Evolutionary conservation across 2,797 vertebrate genomes (phyloP).

Genomic region (Anguilla obscura): DNA sequence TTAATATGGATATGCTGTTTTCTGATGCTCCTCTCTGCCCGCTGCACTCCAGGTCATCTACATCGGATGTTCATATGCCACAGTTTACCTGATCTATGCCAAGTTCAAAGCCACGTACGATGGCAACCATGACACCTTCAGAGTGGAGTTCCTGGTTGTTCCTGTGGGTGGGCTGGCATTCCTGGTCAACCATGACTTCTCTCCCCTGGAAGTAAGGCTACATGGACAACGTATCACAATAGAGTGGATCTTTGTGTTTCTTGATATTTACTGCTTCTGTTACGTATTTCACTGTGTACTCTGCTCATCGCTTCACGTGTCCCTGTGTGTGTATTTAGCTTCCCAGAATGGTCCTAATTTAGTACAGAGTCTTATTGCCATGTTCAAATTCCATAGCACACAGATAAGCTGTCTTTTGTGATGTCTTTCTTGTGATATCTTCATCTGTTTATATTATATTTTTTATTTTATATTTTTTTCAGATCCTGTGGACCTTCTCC

Average conservation of each 20-base stretch:
- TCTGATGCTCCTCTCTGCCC: not conserved
- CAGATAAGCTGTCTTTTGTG: not conserved
- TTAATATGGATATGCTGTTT: not conserved
- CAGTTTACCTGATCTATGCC: slow-evolving; percentile 91
- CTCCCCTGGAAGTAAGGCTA: slow-evolving; percentile 86
- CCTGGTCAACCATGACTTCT: slow-evolving; percentile 96
- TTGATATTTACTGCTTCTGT: not conserved
- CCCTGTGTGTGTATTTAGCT: not conserved
- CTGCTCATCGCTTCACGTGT: not conserved
- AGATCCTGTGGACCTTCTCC: slow-evolving; percentile 98
- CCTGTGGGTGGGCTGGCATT: slow-evolving; percentile 92
- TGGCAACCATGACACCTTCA: slow-evolving; percentile 95
- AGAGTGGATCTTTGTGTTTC: not conserved
- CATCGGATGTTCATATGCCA: slow-evolving; percentile 90
- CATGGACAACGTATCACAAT: not conserved
- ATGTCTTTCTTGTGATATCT: not conserved
- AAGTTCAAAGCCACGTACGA: slow-evolving; percentile 98
- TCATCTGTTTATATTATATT: not conserved
- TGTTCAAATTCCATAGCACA: not conserved
- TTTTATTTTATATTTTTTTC: slow-evolving; percentile 12
- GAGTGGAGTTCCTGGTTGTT: slow-evolving; percentile 93
- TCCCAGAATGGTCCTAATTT: not conserved
- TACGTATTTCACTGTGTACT: not conserved
- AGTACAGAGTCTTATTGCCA: not conserved
- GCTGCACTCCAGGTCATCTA: slow-evolving; percentile 82